phyloP scores from a whole-genome alignment of 1,140 invertebrate species.

The Neodiprion pinetum region DNA sequence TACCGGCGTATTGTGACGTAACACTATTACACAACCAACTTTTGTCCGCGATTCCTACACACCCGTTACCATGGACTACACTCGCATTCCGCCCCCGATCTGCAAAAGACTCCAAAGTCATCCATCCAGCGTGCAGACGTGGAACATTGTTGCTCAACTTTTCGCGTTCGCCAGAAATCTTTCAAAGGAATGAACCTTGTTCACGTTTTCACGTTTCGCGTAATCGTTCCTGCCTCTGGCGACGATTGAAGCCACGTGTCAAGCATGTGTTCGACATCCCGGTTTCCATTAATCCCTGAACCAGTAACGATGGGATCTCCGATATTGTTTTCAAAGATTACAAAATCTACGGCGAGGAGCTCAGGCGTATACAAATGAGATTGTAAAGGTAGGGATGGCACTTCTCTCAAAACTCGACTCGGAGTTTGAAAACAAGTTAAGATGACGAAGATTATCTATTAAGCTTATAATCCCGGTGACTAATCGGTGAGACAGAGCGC shows the following conservation, averaged over 20 bases:
- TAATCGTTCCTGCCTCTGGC: neutral
- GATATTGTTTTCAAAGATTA: no score
- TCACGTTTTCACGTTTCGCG: neutral
- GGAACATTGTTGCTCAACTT: neutral
- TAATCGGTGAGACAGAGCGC: neutral
- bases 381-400: no score
- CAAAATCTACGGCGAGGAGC: no score
- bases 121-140: neutral
- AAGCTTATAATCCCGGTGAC: neutral
- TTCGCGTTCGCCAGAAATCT: neutral
- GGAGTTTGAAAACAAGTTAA: neutral
- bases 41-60: constrained; percentile 32
- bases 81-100: neutral
- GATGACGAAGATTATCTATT: neutral
- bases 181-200: neutral
- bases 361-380: no score
- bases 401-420: no score
- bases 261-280: neutral
- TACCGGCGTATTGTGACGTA: constrained; percentile 46
- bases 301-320: no score
- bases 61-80: neutral
- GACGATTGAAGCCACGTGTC: neutral
- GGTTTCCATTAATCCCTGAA: neutral
- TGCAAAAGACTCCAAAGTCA: neutral
- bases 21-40: constrained; percentile 51